A percentile compares a stretch with the other conserved stretches of the same genome.
Conservation (phyloP, 2,888 invertebrate species). For the Phortica magna region DNA sequence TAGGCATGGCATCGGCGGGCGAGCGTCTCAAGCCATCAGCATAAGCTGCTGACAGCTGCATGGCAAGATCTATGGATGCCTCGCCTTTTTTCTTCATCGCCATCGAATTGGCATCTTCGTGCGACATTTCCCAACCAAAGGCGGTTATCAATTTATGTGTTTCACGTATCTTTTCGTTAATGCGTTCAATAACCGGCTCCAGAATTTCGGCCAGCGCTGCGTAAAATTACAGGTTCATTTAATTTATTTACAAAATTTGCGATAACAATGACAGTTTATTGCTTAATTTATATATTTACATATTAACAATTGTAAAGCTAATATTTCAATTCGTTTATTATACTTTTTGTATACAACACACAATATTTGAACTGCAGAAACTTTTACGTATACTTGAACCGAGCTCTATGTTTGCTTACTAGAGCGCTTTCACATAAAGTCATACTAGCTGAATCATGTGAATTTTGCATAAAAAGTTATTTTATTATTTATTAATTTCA, state of each 20-base stretch:
- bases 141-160: constrained; percentile 59
- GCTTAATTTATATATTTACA: no score
- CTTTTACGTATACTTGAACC: no score
- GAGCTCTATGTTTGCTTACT: no score
- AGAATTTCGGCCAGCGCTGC: constrained; percentile 57
- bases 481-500: no score
- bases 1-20: not conserved
- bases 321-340: no score
- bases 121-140: constrained; percentile 69
- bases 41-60: constrained; percentile 32
- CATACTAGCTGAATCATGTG: no score
- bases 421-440: no score
- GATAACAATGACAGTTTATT: no score
- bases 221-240: not conserved
- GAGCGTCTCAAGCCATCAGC: not conserved
- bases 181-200: constrained; percentile 51
- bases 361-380: no score
- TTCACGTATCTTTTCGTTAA: constrained; percentile 62
- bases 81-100: constrained; percentile 48
- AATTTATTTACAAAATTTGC: not conserved
- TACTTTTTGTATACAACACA: no score
- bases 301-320: no score
- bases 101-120: constrained; percentile 59
- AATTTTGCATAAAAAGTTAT: no score
- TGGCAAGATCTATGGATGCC: constrained; percentile 44